Conservation (phyloP, 2,797 vertebrate species). For the Melanotaenia pygmaea region DNA sequence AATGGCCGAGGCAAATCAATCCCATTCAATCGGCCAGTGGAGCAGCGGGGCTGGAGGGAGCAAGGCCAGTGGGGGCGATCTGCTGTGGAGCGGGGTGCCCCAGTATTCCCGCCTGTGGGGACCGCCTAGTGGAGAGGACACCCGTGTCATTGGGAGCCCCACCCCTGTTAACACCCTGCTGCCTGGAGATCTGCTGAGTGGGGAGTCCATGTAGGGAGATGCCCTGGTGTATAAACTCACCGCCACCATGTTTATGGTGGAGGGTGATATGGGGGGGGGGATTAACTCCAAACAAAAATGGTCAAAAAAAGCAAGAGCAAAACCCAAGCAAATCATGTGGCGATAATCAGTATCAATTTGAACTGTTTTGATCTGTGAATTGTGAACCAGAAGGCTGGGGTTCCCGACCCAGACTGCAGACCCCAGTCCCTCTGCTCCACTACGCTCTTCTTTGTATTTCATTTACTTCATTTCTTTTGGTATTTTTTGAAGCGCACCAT, state of each 20-base stretch:
- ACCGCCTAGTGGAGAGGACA: conserved; percentile 89
- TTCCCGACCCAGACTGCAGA: conserved; percentile 67
- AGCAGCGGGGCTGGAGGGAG: conserved; percentile 84
- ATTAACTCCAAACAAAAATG: conserved; percentile 35
- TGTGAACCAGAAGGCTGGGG: conserved; percentile 69
- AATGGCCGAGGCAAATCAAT: conserved; percentile 85
- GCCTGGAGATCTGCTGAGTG: conserved; percentile 95
- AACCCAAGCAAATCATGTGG: conserved; percentile 84
- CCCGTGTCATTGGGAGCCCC: conserved; percentile 93
- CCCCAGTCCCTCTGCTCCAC: conserved; percentile 65
- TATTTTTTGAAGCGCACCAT: conserved; percentile 58
- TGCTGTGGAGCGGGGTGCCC: conserved; percentile 93
- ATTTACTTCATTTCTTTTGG: conserved; percentile 43
- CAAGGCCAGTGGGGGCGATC: conserved; percentile 90
- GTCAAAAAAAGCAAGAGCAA: conserved; percentile 68
- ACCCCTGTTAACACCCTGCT: conserved; percentile 94
- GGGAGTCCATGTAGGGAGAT: conserved; percentile 92
- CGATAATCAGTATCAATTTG: conserved; percentile 85
- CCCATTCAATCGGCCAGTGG: conserved; percentile 92
- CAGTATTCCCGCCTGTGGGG: conserved; percentile 98
- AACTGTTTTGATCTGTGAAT: conserved; percentile 80
- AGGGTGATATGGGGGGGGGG: conserved; percentile 7
- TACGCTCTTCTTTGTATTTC: conserved; percentile 40
- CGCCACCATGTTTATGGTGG: conserved; percentile 48
- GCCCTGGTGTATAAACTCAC: conserved; percentile 55